Evolutionary conservation across 2,888 invertebrate species (phyloP), one percentile per base, ranked within the genome.

Genomic region (Eurytoma californica): DNA sequence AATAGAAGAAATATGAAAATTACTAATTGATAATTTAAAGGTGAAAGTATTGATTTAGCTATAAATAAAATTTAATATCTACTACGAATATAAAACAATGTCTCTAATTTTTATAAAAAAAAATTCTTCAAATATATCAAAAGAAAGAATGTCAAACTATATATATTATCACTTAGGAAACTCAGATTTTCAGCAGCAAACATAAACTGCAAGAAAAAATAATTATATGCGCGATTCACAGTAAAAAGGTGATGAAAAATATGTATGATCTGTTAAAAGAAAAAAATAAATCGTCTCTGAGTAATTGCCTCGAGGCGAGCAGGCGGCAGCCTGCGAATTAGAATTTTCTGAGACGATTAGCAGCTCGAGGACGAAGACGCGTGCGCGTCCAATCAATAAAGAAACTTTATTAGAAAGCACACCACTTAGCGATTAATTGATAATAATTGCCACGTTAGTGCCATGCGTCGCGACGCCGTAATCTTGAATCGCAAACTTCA

Each of bases 371-470:
- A 53, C 53, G 24, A 68, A 53, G 20, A 5, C 24, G 7, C 60
- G 28, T n/a, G 49, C 20, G 12, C 63, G 47, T n/a, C 13, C 49
- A 51, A 69, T 69, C 65, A 57, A 72, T 65, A 67, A 81, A 72
- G 82, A 82, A 83, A 82, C 69, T 16, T 75, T 72, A 82, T 81
- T 79, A 74, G 70, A 78, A 79, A 80, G 70, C 57, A 74, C 66
- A 63, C 61, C 69, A 77, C 67, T 72, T 75, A 79, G 77, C 18
- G 66, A 68, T 81, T 80, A 76, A 84, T 84, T 80, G 82, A 82
- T 73, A 58, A 69, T 81, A 80, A 82, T 77, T 66, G 63, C 66
- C 16, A 67, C 55, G 70, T 77, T 63, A 63, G 63, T 39, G 47
- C 3, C 63, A 12, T 47, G 63, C 39, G 18, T 39, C 47, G 30